phyloP scores from a whole-genome alignment of 2,113 vertebrate species.

The Callospermophilus lateralis region DNA sequence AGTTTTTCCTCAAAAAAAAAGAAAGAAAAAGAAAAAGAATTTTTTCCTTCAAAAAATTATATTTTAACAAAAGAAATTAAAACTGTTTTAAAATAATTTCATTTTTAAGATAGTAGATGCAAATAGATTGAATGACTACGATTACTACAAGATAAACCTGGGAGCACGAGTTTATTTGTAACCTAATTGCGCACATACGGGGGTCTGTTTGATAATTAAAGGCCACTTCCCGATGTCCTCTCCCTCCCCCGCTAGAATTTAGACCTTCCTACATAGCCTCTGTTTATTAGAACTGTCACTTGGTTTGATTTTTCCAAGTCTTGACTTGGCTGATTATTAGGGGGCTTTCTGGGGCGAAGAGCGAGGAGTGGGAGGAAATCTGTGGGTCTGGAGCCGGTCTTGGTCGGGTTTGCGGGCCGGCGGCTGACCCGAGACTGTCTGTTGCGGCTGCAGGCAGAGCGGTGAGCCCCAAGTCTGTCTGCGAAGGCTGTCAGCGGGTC shows the following conservation, averaged over 20 bases:
- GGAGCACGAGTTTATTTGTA: neutral
- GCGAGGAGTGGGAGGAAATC: fast-evolving
- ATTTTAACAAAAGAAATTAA: neutral
- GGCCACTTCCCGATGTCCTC: neutral
- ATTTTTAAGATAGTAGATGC: neutral
- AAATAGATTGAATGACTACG: neutral
- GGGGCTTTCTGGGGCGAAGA: neutral
- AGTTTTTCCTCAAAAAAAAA: neutral
- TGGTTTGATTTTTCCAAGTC: neutral
- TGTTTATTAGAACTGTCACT: neutral
- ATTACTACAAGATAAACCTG: neutral
- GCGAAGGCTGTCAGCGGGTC: conserved; percentile 93
- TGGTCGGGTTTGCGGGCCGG: fast-evolving
- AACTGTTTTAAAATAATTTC: neutral
- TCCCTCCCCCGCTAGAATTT: neutral
- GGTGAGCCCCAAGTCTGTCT: conserved; percentile 90
- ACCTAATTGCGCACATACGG: neutral
- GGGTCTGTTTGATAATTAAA: neutral
- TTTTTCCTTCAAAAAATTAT: neutral
- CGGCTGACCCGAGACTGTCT: conserved; percentile 33
- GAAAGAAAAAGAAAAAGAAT: too few species aligned
- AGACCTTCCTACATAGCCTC: neutral
- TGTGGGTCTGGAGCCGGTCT: neutral
- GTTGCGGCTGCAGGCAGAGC: conserved; percentile 87
- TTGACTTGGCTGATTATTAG: neutral